phyloP scores from a whole-genome alignment of 1,140 invertebrate species.

The Dreissena rostriformis region DNA sequence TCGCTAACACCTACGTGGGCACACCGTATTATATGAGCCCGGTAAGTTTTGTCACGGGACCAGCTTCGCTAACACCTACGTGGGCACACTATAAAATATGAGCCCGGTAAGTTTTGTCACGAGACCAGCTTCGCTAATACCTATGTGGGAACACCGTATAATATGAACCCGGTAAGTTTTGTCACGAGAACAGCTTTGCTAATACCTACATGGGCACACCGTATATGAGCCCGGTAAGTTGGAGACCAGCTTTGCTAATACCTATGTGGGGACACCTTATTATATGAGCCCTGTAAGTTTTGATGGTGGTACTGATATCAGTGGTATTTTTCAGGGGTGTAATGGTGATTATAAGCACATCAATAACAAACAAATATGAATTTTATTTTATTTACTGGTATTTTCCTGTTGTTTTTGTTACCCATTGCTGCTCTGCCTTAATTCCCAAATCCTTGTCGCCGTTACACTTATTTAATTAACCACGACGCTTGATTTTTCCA shows the following conservation, averaged over 20 bases:
- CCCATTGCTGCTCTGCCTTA: no score
- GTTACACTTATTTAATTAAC: no score
- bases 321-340: no score
- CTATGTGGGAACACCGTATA: conserved; percentile 80
- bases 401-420: no score
- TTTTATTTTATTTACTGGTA: no score
- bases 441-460: no score
- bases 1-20: conserved; percentile 80
- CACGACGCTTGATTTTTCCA: no score
- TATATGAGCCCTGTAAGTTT: conserved; percentile 81
- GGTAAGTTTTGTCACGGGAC: conserved; percentile 80
- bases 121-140: conserved; percentile 81
- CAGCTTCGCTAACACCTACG: conserved; percentile 80
- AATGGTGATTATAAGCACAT: no score
- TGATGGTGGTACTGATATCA: no score
- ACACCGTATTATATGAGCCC: conserved; percentile 82
- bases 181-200: conserved; percentile 80
- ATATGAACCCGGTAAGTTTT: conserved; percentile 81
- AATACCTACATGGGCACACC: conserved; percentile 81
- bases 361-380: no score
- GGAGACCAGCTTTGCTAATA: conserved; percentile 80
- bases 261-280: conserved; percentile 80
- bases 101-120: conserved; percentile 81
- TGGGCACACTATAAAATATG: conserved; percentile 81
- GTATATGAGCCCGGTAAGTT: conserved; percentile 81